Percentiles rank a stretch among this genome's conserved stretches.
Evolutionary conservation across 1,140 invertebrate species (phyloP).

Genomic region (Lethocerus indicus): DNA sequence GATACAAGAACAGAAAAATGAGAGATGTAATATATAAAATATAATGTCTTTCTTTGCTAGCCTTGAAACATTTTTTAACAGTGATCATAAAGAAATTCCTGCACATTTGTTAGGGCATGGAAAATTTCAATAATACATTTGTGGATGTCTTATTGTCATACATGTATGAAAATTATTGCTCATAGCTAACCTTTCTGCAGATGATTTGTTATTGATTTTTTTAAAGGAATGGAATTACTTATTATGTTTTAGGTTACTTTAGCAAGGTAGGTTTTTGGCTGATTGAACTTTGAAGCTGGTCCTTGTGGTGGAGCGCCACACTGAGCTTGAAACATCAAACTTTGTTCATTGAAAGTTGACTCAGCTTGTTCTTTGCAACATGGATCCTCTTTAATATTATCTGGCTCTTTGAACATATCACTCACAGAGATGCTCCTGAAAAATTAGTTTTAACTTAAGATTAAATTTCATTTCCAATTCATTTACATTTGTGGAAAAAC

Average conservation of each 20-base stretch:
- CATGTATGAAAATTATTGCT: too few relatives aligned
- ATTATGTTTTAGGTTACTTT: conserved; percentile 3
- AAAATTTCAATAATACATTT: too few relatives aligned
- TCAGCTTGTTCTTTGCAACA: neutral
- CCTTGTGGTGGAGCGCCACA: conserved; percentile 7
- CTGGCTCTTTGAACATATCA: neutral
- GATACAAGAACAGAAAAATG: too few relatives aligned
- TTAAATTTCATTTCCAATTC: neutral
- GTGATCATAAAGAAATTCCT: too few relatives aligned
- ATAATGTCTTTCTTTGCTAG: too few relatives aligned
- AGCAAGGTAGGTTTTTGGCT: conserved; percentile 10
- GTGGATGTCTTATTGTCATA: too few relatives aligned
- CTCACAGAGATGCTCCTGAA: neutral
- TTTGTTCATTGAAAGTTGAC: neutral
- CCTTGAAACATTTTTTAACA: too few relatives aligned
- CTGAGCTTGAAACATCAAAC: conserved; percentile 1
- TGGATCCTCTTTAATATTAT: neutral
- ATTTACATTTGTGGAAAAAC: neutral
- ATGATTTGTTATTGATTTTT: too few relatives aligned
- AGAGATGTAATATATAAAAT: too few relatives aligned
- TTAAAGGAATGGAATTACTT: too few relatives aligned
- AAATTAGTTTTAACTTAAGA: neutral
- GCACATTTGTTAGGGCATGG: too few relatives aligned
- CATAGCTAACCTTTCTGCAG: too few relatives aligned
- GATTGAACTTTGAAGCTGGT: conserved; percentile 6